Evolutionary conservation across 2,888 invertebrate species (phyloP).

Genomic region (Melieria crassipennis): DNA sequence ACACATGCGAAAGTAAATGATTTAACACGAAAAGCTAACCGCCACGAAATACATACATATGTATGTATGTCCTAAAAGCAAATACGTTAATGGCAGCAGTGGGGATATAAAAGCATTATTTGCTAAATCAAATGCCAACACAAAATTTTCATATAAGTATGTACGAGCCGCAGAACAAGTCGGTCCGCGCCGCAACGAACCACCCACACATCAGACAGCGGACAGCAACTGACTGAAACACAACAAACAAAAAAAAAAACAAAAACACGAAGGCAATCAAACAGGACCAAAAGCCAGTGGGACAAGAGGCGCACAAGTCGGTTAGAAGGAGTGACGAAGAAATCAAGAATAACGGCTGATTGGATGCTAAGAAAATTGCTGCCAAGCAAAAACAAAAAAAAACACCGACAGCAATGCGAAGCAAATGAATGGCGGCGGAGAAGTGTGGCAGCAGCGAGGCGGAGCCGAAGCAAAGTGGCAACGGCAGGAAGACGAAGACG

Average conservation of each 20-base stretch:
- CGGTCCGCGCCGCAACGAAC: too few species aligned
- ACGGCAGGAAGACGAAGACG: too few species aligned
- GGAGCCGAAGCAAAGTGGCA: too few species aligned
- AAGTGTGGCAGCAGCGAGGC: too few species aligned
- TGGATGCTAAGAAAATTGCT: conserved; percentile 41
- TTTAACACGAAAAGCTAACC: conserved; percentile 4
- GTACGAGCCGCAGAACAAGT: too few species aligned
- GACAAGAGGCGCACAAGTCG: too few species aligned
- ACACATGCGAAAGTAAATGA: neutral
- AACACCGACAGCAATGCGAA: too few species aligned
- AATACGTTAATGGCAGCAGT: conserved; percentile 42
- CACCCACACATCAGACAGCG: neutral
- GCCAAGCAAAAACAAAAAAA: neutral
- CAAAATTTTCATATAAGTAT: too few species aligned
- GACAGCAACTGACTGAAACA: conserved; percentile 4
- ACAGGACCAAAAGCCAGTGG: neutral
- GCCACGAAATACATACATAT: too few species aligned
- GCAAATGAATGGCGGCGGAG: too few species aligned
- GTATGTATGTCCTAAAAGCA: conserved; percentile 16
- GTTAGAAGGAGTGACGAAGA: neutral
- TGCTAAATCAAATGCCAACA: conserved; percentile 19
- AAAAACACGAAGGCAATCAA: neutral
- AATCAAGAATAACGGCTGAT: conserved; percentile 43
- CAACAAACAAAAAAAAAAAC: neutral
- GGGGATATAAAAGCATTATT: conserved; percentile 45